Evolutionary conservation across 1,140 invertebrate species (phyloP).

Genomic region (Maniola jurtina): DNA sequence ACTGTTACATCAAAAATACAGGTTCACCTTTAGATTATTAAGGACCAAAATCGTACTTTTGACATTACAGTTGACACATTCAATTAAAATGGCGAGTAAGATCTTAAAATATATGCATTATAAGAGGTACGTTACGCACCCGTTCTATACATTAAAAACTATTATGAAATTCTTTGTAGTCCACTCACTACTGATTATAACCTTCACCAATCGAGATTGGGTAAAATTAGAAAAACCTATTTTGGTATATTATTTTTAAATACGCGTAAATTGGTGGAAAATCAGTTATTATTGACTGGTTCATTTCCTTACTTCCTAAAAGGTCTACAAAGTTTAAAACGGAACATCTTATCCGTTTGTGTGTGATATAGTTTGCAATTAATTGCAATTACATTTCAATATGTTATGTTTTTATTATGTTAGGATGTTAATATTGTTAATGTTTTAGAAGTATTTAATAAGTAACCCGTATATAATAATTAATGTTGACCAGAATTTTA

Average conservation of each 20-base stretch:
- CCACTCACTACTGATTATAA: no score
- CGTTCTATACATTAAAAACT: no score
- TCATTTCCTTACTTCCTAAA: background rate
- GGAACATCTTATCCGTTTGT: background rate
- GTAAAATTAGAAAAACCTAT: background rate
- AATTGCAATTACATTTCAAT: conserved; percentile 11
- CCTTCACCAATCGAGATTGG: no score
- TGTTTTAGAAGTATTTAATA: conserved; percentile 26
- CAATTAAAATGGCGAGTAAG: no score
- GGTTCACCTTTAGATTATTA: no score
- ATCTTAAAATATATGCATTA: no score
- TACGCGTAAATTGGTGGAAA: background rate
- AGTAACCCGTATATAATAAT: background rate
- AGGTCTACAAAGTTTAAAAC: background rate
- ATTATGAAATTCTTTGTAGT: no score
- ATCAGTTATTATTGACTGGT: background rate
- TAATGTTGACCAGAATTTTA: conserved; percentile 22
- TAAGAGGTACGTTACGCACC: no score
- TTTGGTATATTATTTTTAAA: background rate
- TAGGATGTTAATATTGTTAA: conserved; percentile 29
- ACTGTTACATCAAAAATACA: no score
- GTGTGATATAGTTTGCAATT: conserved; percentile 30
- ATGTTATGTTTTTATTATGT: conserved; percentile 14
- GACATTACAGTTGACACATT: no score
- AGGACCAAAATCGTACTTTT: no score